Evolutionary conservation across 2,888 invertebrate genomes (phyloP), one percentile per base, ranked within the genome.

Genomic region (Maniola hyperantus): DNA sequence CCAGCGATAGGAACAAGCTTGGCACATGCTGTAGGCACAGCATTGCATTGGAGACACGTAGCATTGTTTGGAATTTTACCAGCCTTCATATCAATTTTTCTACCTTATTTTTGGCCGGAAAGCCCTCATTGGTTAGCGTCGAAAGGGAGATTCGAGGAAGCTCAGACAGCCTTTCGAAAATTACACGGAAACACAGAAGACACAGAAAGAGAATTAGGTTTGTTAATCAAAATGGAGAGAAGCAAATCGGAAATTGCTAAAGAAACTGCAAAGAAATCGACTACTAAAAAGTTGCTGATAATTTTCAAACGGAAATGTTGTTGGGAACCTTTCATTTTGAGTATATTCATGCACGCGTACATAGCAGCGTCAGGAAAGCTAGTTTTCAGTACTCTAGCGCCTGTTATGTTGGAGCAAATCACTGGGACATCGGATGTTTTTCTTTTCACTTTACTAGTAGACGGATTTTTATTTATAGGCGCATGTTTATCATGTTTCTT

Each of bases 61-160:
- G 66, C 68, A 2, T 33, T 73, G 6, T 54, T 73, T 4, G 72
- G 72, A 11, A 65, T 71, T 1, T 53, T 70, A 7, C 71, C 71
- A 1, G 55, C 72, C 1, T 44, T 59, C n/a, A 66, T 72, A 15
- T 68, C 66, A 6, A 60, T 51, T 5, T 10, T 73, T 1, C n/a
- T 71, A 4, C 69, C 71, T 0, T 61, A 39, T 10, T 69, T 71
- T 54, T 74, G 67, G 68, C 64, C 67, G 0, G 74, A 74, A 20
- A 73, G 72, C 44, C 73, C 74, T 0, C 68, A 69, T 2, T 74
- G 74, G 74, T 13, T 74, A 10, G 74, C 74, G 0, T 70, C 73
- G 0, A 69, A 71, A 20, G 73, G 72, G 4, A 65, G 64, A 36
- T 74, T 71, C 46, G 57, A 57, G 0, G 69, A 72, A 26, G 73